These are phyloP conservation scores for Diarsia mendica DNA, from an alignment of 2,888 invertebrate genomes.

Conservation along the genomic window DNA sequence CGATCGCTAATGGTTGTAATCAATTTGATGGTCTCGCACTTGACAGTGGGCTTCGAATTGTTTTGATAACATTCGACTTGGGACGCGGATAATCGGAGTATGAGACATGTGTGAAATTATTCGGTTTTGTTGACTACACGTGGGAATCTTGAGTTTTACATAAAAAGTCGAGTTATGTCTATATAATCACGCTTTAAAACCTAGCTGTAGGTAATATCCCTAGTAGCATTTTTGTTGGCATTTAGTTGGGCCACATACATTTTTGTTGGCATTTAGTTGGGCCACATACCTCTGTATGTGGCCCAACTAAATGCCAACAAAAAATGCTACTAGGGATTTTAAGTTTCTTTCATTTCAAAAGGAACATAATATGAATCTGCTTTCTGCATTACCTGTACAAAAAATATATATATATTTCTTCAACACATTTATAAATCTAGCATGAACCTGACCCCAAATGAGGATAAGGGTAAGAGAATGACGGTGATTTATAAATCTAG, in stretches of 20 bases:
- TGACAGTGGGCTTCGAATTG: slow-evolving; percentile 68
- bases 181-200: neutral
- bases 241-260: too few species aligned
- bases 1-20: slow-evolving; percentile 85
- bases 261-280: too few species aligned
- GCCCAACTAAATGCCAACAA: too few species aligned
- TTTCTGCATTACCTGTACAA: neutral
- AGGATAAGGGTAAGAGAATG: too few species aligned
- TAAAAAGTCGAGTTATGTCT: slow-evolving; percentile 3
- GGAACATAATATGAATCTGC: too few species aligned
- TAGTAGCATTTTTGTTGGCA: too few species aligned
- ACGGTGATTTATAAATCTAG: too few species aligned
- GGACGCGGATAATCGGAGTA: slow-evolving; percentile 59
- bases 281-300: too few species aligned
- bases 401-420: too few species aligned
- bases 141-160: slow-evolving; percentile 38
- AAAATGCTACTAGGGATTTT: too few species aligned
- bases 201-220: neutral
- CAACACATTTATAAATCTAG: too few species aligned
- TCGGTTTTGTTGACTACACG: slow-evolving; percentile 40
- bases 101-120: slow-evolving; percentile 60
- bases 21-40: slow-evolving; percentile 80
- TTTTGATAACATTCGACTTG: slow-evolving; percentile 65
- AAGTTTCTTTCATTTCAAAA: neutral
- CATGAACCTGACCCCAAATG: too few species aligned